phyloP scores from a whole-genome alignment of 2,888 invertebrate genomes.

The Drosophila pegasa region DNA sequence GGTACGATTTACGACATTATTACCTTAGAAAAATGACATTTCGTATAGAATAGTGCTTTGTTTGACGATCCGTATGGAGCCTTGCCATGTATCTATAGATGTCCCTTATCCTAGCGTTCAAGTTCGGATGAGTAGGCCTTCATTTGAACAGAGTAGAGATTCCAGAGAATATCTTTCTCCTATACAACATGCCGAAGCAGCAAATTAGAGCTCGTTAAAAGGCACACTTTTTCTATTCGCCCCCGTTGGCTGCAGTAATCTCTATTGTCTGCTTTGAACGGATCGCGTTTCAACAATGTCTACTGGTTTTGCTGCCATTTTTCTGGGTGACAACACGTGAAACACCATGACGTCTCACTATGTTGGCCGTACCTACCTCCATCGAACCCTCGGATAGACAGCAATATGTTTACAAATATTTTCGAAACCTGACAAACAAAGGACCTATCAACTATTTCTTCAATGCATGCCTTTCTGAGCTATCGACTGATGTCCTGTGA shows the following conservation, averaged over 20 bases:
- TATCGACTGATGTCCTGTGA: slow-evolving; percentile 20
- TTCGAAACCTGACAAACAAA: slow-evolving; percentile 59
- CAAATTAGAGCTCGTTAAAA: slow-evolving; percentile 79
- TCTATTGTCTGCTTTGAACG: slow-evolving; percentile 41
- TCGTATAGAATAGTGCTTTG: slow-evolving; percentile 52
- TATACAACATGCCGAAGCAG: slow-evolving; percentile 65
- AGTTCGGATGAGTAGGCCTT: slow-evolving; percentile 60
- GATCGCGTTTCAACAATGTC: slow-evolving; percentile 75
- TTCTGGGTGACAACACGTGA: slow-evolving; percentile 80
- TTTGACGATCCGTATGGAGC: slow-evolving; percentile 54
- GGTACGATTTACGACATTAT: slow-evolving; percentile 81
- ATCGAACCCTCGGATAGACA: slow-evolving; percentile 54
- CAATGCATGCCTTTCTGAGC: slow-evolving; percentile 47
- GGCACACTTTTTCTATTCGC: slow-evolving; percentile 66
- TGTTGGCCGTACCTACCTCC: slow-evolving; percentile 57
- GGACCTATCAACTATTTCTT: slow-evolving; percentile 37
- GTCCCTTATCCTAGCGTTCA: slow-evolving; percentile 37
- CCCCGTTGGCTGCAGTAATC: slow-evolving; percentile 36
- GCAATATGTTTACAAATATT: slow-evolving; percentile 83
- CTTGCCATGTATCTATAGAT: slow-evolving; percentile 38
- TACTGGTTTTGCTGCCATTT: slow-evolving; percentile 51
- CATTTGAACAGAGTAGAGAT: slow-evolving; percentile 49
- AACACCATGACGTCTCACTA: slow-evolving; percentile 81
- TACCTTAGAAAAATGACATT: slow-evolving; percentile 70
- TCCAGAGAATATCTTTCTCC: slow-evolving; percentile 56